Conservation (phyloP, 2,797 vertebrate species). For the Kryptopterus vitreolus region DNA sequence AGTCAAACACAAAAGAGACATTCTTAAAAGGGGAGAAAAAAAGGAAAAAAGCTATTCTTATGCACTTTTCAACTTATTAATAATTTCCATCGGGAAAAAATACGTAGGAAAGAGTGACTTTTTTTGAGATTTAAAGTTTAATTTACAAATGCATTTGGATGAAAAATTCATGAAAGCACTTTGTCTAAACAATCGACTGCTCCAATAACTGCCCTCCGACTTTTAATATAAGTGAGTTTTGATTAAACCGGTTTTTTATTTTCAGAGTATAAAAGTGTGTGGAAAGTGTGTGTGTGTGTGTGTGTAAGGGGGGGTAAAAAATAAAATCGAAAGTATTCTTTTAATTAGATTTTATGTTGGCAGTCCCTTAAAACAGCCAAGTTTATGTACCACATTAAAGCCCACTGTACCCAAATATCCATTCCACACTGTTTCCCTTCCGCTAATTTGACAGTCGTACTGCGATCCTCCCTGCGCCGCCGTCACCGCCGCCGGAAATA, state of each 20-base stretch:
- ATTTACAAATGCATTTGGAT: neutral
- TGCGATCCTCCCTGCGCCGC: neutral
- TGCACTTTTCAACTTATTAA: slow-evolving; percentile 4
- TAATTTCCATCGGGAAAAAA: neutral
- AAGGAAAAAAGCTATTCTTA: neutral
- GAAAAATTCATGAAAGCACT: slow-evolving; percentile 21
- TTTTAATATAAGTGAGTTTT: neutral
- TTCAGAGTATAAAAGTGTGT: neutral
- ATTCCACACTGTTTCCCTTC: slow-evolving; percentile 3
- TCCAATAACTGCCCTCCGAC: neutral
- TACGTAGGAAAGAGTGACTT: neutral
- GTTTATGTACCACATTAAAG: neutral
- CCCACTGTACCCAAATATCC: neutral
- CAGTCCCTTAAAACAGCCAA: neutral
- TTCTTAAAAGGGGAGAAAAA: neutral
- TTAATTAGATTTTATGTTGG: slow-evolving; percentile 10
- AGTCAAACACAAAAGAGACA: neutral
- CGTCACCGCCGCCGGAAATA: neutral
- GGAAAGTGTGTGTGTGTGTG: neutral
- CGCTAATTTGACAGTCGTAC: slow-evolving; percentile 27
- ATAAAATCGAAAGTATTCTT: neutral
- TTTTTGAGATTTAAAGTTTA: slow-evolving; percentile 10
- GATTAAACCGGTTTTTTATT: neutral
- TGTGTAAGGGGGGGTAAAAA: neutral
- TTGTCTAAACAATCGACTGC: neutral